Percentiles rank a stretch among this genome's conserved stretches.
Conservation (phyloP, 2,113 vertebrate species). For the Pollimyrus isidori region DNA sequence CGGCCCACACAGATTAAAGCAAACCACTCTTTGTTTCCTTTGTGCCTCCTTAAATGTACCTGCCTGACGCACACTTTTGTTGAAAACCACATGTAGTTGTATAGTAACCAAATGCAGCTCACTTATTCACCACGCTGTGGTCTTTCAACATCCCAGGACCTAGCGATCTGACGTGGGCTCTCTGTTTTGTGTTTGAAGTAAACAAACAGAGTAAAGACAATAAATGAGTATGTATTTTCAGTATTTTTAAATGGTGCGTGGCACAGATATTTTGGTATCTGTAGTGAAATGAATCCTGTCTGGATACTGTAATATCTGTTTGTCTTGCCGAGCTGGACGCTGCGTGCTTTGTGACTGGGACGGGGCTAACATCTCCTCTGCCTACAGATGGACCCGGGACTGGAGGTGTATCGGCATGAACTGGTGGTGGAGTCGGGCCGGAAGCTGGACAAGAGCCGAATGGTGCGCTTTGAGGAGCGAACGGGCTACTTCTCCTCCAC, state of each 20-base stretch:
- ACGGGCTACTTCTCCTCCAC: slow-evolving; percentile 94
- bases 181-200: background rate
- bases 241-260: background rate
- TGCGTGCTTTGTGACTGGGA: background rate
- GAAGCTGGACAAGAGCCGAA: slow-evolving; percentile 88
- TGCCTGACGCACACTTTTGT: background rate
- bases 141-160: background rate
- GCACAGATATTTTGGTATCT: background rate
- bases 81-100: background rate
- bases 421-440: slow-evolving; percentile 80
- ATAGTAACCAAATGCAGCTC: background rate
- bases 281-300: background rate
- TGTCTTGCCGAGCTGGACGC: background rate
- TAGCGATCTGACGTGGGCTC: background rate
- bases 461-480: slow-evolving; percentile 96
- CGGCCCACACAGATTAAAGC: background rate
- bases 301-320: background rate
- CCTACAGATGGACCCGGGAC: slow-evolving; percentile 76
- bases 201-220: background rate
- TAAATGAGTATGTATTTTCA: background rate
- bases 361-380: background rate
- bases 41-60: background rate
- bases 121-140: background rate
- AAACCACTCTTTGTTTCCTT: background rate
- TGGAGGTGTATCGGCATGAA: slow-evolving; percentile 85